These are phyloP conservation scores for Okapia johnstoni DNA, from an alignment of 2,113 vertebrate genomes.

Conservation along the genomic window DNA sequence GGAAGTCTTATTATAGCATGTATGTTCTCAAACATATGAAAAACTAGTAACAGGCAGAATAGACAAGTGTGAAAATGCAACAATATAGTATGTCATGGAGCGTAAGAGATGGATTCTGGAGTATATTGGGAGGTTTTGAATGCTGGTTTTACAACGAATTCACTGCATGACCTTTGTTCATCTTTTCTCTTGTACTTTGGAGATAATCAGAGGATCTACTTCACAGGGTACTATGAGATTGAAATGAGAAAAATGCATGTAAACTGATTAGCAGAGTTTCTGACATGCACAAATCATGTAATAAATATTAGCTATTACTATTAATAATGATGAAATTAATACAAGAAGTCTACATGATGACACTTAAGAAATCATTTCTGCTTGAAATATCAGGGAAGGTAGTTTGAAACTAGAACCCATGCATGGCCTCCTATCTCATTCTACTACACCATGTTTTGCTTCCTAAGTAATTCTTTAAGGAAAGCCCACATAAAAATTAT, in stretches of 20 bases:
- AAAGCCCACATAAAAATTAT: neutral
- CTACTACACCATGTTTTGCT: neutral
- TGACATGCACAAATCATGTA: neutral
- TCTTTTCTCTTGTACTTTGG: neutral
- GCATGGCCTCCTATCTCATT: neutral
- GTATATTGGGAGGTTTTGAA: neutral
- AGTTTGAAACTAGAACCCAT: neutral
- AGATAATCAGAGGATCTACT: neutral
- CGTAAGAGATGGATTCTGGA: neutral
- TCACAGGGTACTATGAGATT: neutral
- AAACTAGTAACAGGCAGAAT: neutral
- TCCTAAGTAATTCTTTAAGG: neutral
- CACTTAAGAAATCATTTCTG: neutral
- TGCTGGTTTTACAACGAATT: neutral
- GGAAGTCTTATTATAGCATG: neutral
- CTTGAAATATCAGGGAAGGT: neutral
- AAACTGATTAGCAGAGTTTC: neutral
- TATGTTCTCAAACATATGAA: neutral
- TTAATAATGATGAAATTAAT: neutral
- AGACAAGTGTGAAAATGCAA: neutral
- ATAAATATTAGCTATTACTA: neutral
- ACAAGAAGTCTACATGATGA: neutral
- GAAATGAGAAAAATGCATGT: neutral
- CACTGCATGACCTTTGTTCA: neutral
- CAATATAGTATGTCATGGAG: neutral